phyloP scores from a whole-genome alignment of 2,797 vertebrate genomes.

The Cottoperca gobio region DNA sequence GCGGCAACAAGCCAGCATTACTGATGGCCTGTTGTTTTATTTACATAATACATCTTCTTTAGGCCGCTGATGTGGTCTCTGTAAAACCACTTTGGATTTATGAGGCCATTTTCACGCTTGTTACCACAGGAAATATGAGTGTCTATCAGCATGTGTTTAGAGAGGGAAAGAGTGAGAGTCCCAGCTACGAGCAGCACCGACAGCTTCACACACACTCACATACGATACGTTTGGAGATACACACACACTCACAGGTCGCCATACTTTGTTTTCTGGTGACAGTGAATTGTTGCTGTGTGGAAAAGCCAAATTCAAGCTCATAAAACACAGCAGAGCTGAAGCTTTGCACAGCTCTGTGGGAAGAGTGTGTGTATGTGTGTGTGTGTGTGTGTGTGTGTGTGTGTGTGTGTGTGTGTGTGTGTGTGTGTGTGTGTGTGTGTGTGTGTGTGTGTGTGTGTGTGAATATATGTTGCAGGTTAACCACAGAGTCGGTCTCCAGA shows the following conservation, averaged over 20 bases:
- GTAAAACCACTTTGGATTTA: slow-evolving; percentile 81
- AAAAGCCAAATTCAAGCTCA: slow-evolving; percentile 61
- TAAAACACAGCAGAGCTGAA: slow-evolving; percentile 56
- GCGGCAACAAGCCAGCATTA: slow-evolving; percentile 70
- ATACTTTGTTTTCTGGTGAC: slow-evolving; percentile 65
- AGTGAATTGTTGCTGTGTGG: slow-evolving; percentile 63
- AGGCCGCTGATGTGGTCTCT: slow-evolving; percentile 70
- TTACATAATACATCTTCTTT: slow-evolving; percentile 83
- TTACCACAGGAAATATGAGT: slow-evolving; percentile 80
- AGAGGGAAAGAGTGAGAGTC: slow-evolving; percentile 56
- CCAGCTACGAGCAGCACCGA: slow-evolving; percentile 32
- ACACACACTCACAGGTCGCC: slow-evolving; percentile 22
- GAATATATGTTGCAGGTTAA: slow-evolving; percentile 58
- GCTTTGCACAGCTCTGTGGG: slow-evolving; percentile 23
- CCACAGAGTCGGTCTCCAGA: slow-evolving; percentile 59
- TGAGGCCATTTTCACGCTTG: slow-evolving; percentile 81
- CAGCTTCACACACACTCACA: slow-evolving; percentile 43
- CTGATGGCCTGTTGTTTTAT: slow-evolving; percentile 82
- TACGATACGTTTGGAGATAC: neutral
- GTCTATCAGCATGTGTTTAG: slow-evolving; percentile 77
- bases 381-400: slow-evolving; percentile 32
- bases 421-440: slow-evolving; percentile 30
- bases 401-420: slow-evolving; percentile 23
- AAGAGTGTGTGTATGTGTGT: slow-evolving; percentile 17
- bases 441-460: slow-evolving; percentile 26